Percentiles rank a stretch among this genome's conserved stretches.
Evolutionary conservation across 1,140 invertebrate species (phyloP).

Genomic region (Pomacea maculata): DNA sequence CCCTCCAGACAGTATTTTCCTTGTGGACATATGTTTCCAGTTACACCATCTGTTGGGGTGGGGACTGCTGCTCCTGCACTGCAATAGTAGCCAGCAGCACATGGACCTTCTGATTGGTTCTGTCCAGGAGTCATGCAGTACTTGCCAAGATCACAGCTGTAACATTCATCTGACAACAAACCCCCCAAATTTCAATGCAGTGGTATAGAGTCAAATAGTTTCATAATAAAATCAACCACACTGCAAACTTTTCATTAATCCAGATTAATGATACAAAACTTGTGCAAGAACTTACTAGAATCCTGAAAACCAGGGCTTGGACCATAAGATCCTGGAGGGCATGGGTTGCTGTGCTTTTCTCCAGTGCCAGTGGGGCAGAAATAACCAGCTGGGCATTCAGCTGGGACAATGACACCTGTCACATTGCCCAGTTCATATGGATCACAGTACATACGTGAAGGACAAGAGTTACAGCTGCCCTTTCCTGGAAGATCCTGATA

Average conservation of each 20-base stretch:
- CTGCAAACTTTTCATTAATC: not conserved
- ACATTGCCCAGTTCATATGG: constrained; percentile 54
- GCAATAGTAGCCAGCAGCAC: constrained; percentile 55
- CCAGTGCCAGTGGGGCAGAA: constrained; percentile 55
- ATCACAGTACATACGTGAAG: constrained; percentile 54
- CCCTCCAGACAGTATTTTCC: constrained; percentile 53
- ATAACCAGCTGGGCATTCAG: constrained; percentile 50
- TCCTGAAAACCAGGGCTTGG: constrained; percentile 20
- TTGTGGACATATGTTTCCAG: constrained; percentile 49
- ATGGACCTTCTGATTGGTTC: constrained; percentile 42
- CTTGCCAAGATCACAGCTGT: constrained; percentile 42
- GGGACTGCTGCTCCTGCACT: constrained; percentile 41
- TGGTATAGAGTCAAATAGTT: not conserved
- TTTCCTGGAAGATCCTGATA: constrained; percentile 42
- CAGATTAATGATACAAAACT: not conserved
- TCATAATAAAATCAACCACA: not conserved
- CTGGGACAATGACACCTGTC: constrained; percentile 51
- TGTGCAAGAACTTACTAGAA: constrained; percentile 37
- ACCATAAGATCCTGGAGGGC: constrained; percentile 53
- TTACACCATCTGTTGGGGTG: constrained; percentile 53
- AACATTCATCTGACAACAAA: constrained; percentile 41
- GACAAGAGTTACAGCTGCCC: constrained; percentile 47
- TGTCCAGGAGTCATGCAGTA: constrained; percentile 56
- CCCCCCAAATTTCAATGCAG: not conserved
- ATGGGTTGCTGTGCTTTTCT: constrained; percentile 49